Conservation (phyloP, 2,888 invertebrate species). For the Aphodius sticticus region DNA sequence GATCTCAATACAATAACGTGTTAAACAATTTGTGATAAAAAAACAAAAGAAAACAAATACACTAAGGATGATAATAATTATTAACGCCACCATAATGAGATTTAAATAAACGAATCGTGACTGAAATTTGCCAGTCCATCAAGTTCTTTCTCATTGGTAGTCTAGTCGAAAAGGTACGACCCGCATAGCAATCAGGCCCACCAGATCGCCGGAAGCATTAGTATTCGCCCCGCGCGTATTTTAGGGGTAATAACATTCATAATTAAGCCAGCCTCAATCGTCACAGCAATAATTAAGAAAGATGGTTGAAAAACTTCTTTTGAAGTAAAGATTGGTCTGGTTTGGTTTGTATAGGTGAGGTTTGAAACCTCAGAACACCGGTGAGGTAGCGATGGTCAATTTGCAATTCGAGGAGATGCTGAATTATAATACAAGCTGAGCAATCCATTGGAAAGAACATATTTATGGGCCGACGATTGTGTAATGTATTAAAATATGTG, state of each 20-base stretch:
- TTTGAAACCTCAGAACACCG: neutral
- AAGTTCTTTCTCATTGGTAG: neutral
- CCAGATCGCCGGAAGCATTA: neutral
- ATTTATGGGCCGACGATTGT: constrained; percentile 15
- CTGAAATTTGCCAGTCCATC: neutral
- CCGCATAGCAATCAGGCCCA: neutral
- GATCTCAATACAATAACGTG: neutral
- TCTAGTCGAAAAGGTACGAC: neutral
- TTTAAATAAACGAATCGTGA: neutral
- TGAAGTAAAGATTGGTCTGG: neutral
- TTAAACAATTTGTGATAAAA: no score
- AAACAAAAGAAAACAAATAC: neutral
- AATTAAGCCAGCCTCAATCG: no score
- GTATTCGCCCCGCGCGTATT: neutral
- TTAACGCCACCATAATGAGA: neutral
- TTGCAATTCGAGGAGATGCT: constrained; percentile 23
- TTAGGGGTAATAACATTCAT: no score
- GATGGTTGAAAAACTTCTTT: neutral
- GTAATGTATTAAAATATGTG: constrained; percentile 30
- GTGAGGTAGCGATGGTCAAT: constrained; percentile 6
- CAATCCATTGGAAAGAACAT: constrained; percentile 21
- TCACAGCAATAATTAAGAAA: neutral
- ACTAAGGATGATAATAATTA: neutral
- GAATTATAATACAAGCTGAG: constrained; percentile 24
- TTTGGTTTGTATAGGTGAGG: no score